Percentiles rank a stretch among this genome's conserved stretches.
Conservation (phyloP, 2,797 vertebrate genomes). For the Schizopygopsis pylzovi region DNA sequence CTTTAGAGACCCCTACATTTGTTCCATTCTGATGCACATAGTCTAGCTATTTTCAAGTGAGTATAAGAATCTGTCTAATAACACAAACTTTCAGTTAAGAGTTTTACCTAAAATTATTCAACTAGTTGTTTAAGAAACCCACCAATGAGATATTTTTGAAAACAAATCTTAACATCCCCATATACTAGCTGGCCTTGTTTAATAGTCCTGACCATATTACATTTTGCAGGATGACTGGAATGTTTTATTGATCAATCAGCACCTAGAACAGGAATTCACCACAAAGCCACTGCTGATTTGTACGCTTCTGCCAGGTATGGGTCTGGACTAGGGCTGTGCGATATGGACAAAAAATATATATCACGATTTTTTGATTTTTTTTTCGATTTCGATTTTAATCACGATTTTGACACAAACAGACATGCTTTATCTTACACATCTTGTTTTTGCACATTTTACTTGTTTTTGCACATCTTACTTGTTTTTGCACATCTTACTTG, state of each 20-base stretch:
- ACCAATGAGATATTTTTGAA: background rate
- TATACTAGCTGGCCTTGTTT: background rate
- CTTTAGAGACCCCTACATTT: background rate
- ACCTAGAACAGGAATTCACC: background rate
- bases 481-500: no score
- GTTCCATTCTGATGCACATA: background rate
- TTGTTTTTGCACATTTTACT: no score
- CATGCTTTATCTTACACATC: no score
- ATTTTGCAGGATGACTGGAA: background rate
- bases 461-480: no score
- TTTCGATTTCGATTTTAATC: no score
- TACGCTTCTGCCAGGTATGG: background rate
- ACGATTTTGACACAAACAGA: no score
- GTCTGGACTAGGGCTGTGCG: no score
- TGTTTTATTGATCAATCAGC: background rate
- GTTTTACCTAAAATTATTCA: background rate
- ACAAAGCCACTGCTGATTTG: conserved; percentile 14
- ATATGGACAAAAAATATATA: no score
- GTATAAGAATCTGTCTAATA: background rate
- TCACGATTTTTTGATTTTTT: no score
- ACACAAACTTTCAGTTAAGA: no score
- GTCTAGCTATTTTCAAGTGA: background rate
- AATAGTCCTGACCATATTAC: background rate
- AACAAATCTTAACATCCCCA: background rate
- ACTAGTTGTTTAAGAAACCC: background rate